These are phyloP conservation scores for human DNA, from an alignment of 2,113 vertebrate genomes.

Conservation along the genomic window GRCh38 chr19:51861501-51862000, in stretches of 20 bases:
- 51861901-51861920: conserved; percentile 10
- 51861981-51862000: neutral
- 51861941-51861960: conserved; percentile 27
- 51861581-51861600: neutral
- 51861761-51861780: neutral
- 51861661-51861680: neutral
- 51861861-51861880: neutral
- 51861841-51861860: conserved; percentile 17
- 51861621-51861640: neutral
- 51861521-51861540: neutral
- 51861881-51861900: neutral
- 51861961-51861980: neutral
- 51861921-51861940: neutral
- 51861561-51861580: neutral
- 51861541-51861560: neutral
- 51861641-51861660: neutral
- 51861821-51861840: neutral
- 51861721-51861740: conserved; percentile 26
- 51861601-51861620: neutral
- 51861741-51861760: conserved; percentile 14
- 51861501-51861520: neutral
- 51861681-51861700: conserved; percentile 15
- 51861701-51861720: neutral
- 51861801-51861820: neutral
- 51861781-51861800: neutral